Evolutionary conservation across 1,140 invertebrate species (phyloP).

Genomic region (Andrena cerasifolii): DNA sequence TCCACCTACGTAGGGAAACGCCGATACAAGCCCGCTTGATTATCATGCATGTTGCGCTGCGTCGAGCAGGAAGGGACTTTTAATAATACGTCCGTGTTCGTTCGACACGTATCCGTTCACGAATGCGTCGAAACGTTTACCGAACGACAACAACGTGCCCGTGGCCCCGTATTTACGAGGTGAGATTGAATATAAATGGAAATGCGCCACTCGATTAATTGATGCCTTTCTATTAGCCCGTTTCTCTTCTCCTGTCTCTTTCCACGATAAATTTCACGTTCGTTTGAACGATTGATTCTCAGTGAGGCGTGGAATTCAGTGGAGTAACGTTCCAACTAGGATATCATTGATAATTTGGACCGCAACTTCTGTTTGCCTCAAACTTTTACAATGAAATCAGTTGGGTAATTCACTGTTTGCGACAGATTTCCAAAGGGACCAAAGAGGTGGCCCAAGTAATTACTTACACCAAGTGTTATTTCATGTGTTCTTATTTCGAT

Average conservation of each 20-base stretch:
- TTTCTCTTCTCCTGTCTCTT: too few species aligned
- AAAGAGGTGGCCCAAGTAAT: too few species aligned
- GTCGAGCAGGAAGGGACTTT: slow-evolving; percentile 53
- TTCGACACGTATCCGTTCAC: slow-evolving; percentile 22
- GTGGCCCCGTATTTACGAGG: neutral
- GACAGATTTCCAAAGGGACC: too few species aligned
- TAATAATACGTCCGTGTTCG: slow-evolving; percentile 45
- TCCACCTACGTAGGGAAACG: slow-evolving; percentile 47
- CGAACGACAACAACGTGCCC: neutral
- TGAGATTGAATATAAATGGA: slow-evolving; percentile 37
- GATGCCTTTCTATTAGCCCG: neutral
- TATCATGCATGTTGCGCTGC: slow-evolving; percentile 52
- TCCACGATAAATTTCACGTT: neutral
- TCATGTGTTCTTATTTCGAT: too few species aligned
- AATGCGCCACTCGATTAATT: slow-evolving; percentile 11
- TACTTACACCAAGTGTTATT: too few species aligned
- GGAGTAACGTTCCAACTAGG: too few species aligned
- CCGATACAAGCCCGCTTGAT: slow-evolving; percentile 48
- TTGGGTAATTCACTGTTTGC: too few species aligned
- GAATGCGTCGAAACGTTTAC: slow-evolving; percentile 14
- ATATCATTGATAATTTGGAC: too few species aligned
- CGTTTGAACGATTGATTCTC: neutral
- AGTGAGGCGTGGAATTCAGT: neutral
- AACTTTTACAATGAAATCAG: too few species aligned
- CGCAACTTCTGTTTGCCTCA: too few species aligned